Base-by-base conservation (phyloP, 2,888 invertebrate species). In the Cephus pygmeus region DNA sequence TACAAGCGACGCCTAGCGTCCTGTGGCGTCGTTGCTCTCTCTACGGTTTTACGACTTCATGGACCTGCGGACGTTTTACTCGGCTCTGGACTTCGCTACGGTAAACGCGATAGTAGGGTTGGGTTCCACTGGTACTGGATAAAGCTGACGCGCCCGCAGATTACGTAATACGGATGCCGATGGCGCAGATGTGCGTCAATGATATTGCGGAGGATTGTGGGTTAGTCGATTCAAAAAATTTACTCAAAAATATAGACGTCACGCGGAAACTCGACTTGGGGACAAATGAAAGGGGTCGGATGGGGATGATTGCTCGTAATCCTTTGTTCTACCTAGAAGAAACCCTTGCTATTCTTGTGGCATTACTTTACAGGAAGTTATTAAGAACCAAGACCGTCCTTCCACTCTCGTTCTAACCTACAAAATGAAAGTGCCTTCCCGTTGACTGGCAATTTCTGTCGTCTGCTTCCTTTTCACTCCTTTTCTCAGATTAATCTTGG, bases 311-410 rank as follows among this genome's bases (percentile, higher is more conserved):
- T 33, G 75, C 73, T 79, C 75, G 69, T 74, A 75, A 82, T 82
- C 75, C 69, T 74, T 56, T 31, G n/a, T 31, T n/a, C 68, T 9
- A 23, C 68, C 73, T 56, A 31, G 73, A 31, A 40, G 34, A 69
- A 12, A 73, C 75, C 36, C 35, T 34, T 33, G 69, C 12, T n/a
- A 68, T 40, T 35, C 68, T 69, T 71, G 75, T 77, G 78, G 11
- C 76, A 74, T 78, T 79, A 82, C 81, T 84, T 82, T 78, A 73
- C 77, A 73, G 75, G 76, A 76, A 79, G 80, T 82, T 83, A 82
- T 83, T 83, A 83, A 78, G 80, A 76, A 71, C 80, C 80, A 69
- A 23, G 56, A 15, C 56, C 23, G 9, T 23, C 2, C 56, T 23
- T 56, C 56, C 56, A 56, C 56, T 56, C 23, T 56, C 56, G 56